These are phyloP conservation scores for Rattus norvegicus DNA, from an alignment of 2,113 vertebrate genomes.

Conservation along the genomic window GRCr8 NC_086026.1:68540001-68540500, in stretches of 20 bases:
- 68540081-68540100: neutral
- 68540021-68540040: neutral
- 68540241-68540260: constrained; percentile 38
- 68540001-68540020: neutral
- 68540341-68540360: constrained; percentile 5
- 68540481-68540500: constrained; percentile 29
- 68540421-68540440: neutral
- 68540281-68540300: constrained; percentile 31
- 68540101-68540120: neutral
- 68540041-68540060: neutral
- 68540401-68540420: constrained; percentile 32
- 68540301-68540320: constrained; percentile 43
- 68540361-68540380: constrained; percentile 8
- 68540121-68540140: neutral
- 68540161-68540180: neutral
- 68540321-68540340: constrained; percentile 59
- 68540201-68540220: neutral
- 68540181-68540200: neutral
- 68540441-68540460: neutral
- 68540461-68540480: neutral
- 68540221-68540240: neutral
- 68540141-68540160: neutral
- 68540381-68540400: neutral
- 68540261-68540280: neutral
- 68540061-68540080: no score